Evolutionary conservation across 92 coral and sea anemone genomes (phyloP), one percentile per base, ranked within the genome.

Genomic region (Bergia puertoricense): DNA sequence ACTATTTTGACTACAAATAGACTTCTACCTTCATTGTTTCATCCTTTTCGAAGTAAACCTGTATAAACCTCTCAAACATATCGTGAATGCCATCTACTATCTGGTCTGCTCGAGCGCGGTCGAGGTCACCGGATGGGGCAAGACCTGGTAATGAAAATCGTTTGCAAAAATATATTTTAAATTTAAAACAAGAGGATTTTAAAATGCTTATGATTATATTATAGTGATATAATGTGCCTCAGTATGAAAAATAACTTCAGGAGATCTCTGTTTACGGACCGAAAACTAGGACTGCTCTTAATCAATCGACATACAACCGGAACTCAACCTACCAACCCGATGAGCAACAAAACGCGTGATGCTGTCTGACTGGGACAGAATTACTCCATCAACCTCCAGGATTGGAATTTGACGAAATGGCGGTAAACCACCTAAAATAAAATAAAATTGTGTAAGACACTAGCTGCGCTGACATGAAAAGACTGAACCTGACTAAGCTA

Each of bases 101-200:
- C 56, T 76, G 80, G 73, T 89, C 89, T 18, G 92, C 92, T 48
- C 82, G 79, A 2, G 92, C 89, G 68, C 76, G 76, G 11, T 85
- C 79, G 43, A 85, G 59, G 67, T 77, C 66, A 22, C 81, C 69
- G 23, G 73, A 41, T 18, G 92, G 92, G 14, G 92, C 89, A 85
- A 84, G 87, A 50, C 92, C 92, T 89, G 42, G 2, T 0, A 54
- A 16, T n/a, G 22, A 80, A 14, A 80, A 14, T 75, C 1, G 48
- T 11, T 10, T 69, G 37, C 13, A 44, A 62, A 48, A 30, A 30
- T 30, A 68, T 23, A 45, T 0, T 8, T n/a, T 4, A 22, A 30
- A 30, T 30, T 30, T 1, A 23, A 69, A 23, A 57, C 36, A 50
- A 13, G 46, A 16, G 43, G 68, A 7, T 41, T 54, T 8, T 11